Percentiles rank a stretch among this genome's conserved stretches.
Conservation (phyloP, 1,140 invertebrate species). For the Melanaphis sacchari region DNA sequence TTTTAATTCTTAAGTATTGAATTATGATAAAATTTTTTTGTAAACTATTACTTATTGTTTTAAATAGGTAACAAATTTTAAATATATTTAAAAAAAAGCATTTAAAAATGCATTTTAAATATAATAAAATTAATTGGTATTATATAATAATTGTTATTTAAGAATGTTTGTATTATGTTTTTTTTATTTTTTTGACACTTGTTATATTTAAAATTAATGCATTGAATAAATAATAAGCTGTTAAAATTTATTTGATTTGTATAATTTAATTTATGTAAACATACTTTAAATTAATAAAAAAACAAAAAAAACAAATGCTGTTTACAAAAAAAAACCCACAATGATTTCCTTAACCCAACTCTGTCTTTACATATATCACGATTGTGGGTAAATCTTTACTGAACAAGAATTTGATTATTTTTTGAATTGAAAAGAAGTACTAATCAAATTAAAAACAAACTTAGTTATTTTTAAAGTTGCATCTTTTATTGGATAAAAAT, state of each 20-base stretch:
- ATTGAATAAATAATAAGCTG: too few species aligned
- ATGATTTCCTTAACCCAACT: not conserved
- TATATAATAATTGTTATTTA: too few species aligned
- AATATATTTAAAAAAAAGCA: too few species aligned
- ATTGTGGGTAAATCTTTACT: not conserved
- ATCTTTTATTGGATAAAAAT: not conserved
- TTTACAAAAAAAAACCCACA: not conserved
- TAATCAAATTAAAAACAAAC: not conserved
- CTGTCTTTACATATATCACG: not conserved
- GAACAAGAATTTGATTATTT: not conserved
- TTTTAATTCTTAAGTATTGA: not conserved
- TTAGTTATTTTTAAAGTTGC: not conserved
- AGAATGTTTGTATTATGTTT: too few species aligned
- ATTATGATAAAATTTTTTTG: too few species aligned
- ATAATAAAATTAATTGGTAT: too few species aligned
- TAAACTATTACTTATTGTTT: too few species aligned
- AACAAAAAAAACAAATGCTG: not conserved
- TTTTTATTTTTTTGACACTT: too few species aligned
- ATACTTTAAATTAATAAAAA: not conserved
- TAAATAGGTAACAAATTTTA: too few species aligned
- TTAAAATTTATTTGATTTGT: not conserved
- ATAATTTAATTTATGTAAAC: not conserved
- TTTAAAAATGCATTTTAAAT: too few species aligned
- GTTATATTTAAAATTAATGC: too few species aligned
- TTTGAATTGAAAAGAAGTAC: not conserved